Percentiles rank a stretch among this genome's conserved stretches.
phyloP scores from a whole-genome alignment of 1,140 invertebrate species.

The Thalassaphorura encarpata region DNA sequence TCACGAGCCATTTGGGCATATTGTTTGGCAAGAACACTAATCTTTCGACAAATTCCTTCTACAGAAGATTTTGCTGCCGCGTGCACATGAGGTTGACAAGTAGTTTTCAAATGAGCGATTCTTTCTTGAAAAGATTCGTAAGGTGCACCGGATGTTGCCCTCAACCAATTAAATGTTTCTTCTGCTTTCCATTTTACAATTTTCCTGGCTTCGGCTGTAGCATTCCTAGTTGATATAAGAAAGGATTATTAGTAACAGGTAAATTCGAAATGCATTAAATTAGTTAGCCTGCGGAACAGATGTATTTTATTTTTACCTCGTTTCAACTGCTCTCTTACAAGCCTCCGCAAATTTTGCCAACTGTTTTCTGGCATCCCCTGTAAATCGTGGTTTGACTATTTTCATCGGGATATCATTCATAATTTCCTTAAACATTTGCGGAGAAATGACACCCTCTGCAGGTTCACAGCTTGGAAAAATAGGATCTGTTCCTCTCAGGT shows the following conservation, averaged over 20 bases:
- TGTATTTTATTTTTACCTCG: conserved; percentile 42
- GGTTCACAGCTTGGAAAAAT: conserved; percentile 81
- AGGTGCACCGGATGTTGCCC: conserved; percentile 84
- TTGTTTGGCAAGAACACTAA: conserved; percentile 83
- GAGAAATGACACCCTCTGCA: conserved; percentile 77
- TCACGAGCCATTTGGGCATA: conserved; percentile 83
- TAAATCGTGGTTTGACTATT: conserved; percentile 85
- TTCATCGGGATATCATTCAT: conserved; percentile 98
- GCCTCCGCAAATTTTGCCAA: conserved; percentile 90
- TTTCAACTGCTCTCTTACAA: conserved; percentile 93
- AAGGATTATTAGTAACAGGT: neutral
- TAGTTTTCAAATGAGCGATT: conserved; percentile 55
- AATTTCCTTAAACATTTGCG: conserved; percentile 83
- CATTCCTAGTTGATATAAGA: conserved; percentile 48
- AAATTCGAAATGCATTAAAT: neutral
- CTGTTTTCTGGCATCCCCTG: conserved; percentile 91
- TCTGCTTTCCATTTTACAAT: conserved; percentile 98
- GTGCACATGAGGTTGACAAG: conserved; percentile 27
- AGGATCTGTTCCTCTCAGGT: conserved; percentile 59
- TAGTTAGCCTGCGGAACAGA: too few species aligned
- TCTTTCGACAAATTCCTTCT: conserved; percentile 89
- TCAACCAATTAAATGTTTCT: conserved; percentile 91
- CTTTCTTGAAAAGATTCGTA: conserved; percentile 91
- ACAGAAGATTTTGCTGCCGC: conserved; percentile 71
- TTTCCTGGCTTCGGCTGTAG: conserved; percentile 86